These are phyloP conservation scores for Eurystomus glaucurus DNA, from an alignment of 2,797 vertebrate genomes.

Conservation along the genomic window DNA sequence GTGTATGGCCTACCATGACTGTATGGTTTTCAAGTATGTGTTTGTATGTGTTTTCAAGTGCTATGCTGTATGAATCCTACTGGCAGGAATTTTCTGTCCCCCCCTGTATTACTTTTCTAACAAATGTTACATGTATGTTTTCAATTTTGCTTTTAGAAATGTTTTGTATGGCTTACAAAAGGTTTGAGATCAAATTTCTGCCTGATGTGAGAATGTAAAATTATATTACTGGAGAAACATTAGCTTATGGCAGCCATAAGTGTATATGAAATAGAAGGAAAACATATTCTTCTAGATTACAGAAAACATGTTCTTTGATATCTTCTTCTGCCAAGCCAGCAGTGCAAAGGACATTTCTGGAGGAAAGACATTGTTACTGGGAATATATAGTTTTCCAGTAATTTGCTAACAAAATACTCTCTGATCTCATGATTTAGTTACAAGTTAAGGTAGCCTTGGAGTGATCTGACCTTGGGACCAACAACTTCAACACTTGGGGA, in stretches of 20 bases:
- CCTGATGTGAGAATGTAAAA: not conserved
- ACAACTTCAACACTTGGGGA: not conserved
- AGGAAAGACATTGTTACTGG: not conserved
- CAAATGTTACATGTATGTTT: constrained; percentile 51
- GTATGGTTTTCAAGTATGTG: no score
- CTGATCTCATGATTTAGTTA: not conserved
- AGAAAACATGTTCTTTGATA: not conserved
- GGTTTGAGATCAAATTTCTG: constrained; percentile 1
- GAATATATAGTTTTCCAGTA: not conserved
- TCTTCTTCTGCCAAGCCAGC: not conserved
- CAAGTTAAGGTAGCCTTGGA: not conserved
- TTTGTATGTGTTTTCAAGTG: constrained; percentile 67
- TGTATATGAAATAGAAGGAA: not conserved
- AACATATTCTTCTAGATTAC: not conserved
- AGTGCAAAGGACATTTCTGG: not conserved
- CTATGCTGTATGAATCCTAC: constrained; percentile 47
- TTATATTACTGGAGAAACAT: not conserved
- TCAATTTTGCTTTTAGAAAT: constrained; percentile 58
- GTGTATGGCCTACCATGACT: constrained; percentile 46
- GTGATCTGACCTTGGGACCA: not conserved
- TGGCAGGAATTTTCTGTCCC: constrained; percentile 59
- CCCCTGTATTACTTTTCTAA: constrained; percentile 64
- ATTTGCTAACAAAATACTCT: not conserved
- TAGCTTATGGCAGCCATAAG: not conserved
- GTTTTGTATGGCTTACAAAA: not conserved